A percentile compares a stretch with the other conserved stretches of the same genome.
Evolutionary conservation across 2,113 vertebrate species (phyloP).

Genomic region (Scortum barcoo): DNA sequence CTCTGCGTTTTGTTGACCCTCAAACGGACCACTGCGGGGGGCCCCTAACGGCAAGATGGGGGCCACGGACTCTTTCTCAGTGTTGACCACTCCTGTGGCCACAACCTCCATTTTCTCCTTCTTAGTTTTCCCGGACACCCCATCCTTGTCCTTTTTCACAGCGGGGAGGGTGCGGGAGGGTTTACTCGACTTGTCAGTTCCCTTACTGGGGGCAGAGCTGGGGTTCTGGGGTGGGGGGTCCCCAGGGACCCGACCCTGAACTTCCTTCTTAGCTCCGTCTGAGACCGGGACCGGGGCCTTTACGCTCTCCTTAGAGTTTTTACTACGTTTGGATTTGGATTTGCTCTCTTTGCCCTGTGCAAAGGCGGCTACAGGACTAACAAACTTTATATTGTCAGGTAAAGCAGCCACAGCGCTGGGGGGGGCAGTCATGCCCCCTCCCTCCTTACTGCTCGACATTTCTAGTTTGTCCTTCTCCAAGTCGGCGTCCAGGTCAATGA

Average conservation of each 20-base stretch:
- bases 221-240: constrained; percentile 71
- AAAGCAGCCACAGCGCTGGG: constrained; percentile 92
- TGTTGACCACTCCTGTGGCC: constrained; percentile 61
- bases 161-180: constrained; percentile 86
- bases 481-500: constrained; percentile 98
- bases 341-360: constrained; percentile 95
- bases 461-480: constrained; percentile 99
- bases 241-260: constrained; percentile 81
- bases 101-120: constrained; percentile 93
- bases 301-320: constrained; percentile 92
- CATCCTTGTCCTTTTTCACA: constrained; percentile 96
- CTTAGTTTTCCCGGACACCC: constrained; percentile 90
- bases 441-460: constrained; percentile 97
- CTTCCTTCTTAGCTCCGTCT: constrained; percentile 92
- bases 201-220: constrained; percentile 82
- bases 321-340: constrained; percentile 96
- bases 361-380: constrained; percentile 91
- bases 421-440: constrained; percentile 88
- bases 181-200: constrained; percentile 91
- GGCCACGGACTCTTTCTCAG: constrained; percentile 88
- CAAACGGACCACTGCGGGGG: constrained; percentile 87
- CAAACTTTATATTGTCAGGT: constrained; percentile 97
- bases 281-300: constrained; percentile 86
- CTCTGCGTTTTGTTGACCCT: constrained; percentile 88
- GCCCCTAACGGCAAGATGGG: constrained; percentile 84